A percentile compares a stretch with the other conserved stretches of the same genome.
Conservation (phyloP, 2,113 vertebrate species). For the Piaya cayana region DNA sequence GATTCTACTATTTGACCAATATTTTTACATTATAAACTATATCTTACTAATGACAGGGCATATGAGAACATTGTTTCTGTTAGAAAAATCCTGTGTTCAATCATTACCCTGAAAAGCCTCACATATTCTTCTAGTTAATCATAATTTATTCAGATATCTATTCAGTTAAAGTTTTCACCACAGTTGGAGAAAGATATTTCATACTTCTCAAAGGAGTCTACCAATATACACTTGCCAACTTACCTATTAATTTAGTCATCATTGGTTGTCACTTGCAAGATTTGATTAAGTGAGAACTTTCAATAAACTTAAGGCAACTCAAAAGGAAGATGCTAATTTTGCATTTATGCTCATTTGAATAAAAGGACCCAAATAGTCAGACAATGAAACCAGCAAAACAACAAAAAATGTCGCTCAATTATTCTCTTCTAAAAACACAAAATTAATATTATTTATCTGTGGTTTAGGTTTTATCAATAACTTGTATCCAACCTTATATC, state of each 20-base stretch:
- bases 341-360: neutral
- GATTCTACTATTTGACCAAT: neutral
- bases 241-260: neutral
- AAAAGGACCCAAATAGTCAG: neutral
- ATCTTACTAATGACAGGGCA: neutral
- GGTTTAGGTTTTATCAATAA: neutral
- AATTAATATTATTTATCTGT: neutral
- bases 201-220: neutral
- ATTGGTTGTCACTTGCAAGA: neutral
- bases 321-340: neutral
- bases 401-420: neutral
- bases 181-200: neutral
- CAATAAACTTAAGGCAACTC: neutral
- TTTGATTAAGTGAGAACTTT: neutral
- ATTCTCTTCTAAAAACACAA: neutral
- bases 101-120: neutral
- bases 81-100: neutral
- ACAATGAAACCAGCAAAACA: neutral
- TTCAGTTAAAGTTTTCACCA: neutral
- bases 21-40: neutral
- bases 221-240: neutral
- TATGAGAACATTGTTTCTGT: neutral
- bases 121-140: neutral
- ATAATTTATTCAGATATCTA: neutral
- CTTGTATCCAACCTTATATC: neutral